These are phyloP conservation scores for Polyommatus iphigenia DNA, from an alignment of 2,888 invertebrate species.

Conservation along the genomic window DNA sequence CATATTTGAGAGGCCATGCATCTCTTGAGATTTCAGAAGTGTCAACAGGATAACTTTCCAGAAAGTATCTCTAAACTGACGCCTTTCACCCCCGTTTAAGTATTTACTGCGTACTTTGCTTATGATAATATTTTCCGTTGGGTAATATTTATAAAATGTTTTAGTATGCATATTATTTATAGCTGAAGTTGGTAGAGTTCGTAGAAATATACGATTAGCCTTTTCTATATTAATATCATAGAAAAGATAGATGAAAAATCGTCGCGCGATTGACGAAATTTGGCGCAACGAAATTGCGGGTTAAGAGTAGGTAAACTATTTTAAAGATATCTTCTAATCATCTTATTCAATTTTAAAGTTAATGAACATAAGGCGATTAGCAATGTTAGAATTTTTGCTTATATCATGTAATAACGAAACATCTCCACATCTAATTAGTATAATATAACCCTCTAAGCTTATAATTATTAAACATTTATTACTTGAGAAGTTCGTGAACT, in stretches of 20 bases:
- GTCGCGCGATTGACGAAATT: no score
- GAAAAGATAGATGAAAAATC: no score
- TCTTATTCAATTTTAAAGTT: no score
- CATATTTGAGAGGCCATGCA: conserved; percentile 8
- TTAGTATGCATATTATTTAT: no score
- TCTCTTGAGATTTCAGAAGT: conserved; percentile 29
- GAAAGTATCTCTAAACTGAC: conserved; percentile 24
- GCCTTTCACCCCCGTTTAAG: not conserved
- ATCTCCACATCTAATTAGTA: not conserved
- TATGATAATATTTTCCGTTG: not conserved
- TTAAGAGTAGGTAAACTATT: no score
- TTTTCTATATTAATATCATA: no score
- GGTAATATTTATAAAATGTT: not conserved
- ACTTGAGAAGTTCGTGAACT: not conserved
- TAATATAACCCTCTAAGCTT: not conserved
- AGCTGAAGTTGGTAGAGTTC: not conserved
- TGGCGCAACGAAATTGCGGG: no score
- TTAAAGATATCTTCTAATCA: no score
- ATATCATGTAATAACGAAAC: not conserved
- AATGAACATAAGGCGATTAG: not conserved
- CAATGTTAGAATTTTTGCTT: not conserved
- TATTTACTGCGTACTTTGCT: conserved; percentile 11
- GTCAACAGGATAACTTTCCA: conserved; percentile 14
- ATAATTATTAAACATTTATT: conserved; percentile 8
- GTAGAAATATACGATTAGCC: no score